A percentile compares a stretch with the other conserved stretches of the same genome.
Conservation (phyloP, 2,888 invertebrate genomes). For the Stenodema calcarata region DNA sequence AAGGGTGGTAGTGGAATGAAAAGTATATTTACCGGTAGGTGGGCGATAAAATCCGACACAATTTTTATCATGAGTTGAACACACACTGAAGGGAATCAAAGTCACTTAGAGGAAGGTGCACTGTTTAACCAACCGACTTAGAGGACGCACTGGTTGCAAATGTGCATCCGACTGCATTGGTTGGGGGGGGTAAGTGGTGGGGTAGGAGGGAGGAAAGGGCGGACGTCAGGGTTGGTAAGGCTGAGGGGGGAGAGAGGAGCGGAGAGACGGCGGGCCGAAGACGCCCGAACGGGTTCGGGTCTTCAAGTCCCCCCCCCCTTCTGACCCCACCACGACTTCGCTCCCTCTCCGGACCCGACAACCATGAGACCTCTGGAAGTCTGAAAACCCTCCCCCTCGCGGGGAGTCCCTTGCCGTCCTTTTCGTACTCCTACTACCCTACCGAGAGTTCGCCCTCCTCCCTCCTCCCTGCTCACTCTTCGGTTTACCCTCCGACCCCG, state of each 20-base stretch:
- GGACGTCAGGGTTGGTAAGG: not conserved
- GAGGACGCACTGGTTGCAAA: constrained; percentile 54
- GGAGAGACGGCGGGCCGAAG: constrained; percentile 37
- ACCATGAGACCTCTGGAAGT: not conserved
- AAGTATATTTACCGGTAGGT: constrained; percentile 46
- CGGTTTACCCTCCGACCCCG: constrained; percentile 41
- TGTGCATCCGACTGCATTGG: constrained; percentile 54
- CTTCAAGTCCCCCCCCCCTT: not conserved
- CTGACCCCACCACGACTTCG: not conserved
- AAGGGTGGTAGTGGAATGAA: not conserved
- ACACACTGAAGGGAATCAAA: constrained; percentile 44
- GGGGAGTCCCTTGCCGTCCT: not conserved
- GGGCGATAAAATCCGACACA: constrained; percentile 47
- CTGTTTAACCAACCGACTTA: constrained; percentile 45
- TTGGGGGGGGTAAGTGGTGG: constrained; percentile 22
- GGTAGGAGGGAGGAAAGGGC: not conserved
- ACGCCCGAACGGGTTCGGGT: constrained; percentile 35
- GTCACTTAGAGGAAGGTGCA: constrained; percentile 43
- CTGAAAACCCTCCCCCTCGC: not conserved
- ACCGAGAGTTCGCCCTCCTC: not conserved
- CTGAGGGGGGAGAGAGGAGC: constrained; percentile 9
- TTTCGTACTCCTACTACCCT: constrained; percentile 2
- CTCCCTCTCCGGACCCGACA: too few species aligned
- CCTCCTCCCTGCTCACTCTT: too few species aligned
- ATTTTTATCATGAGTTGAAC: constrained; percentile 44